Base-by-base conservation (phyloP, 1,140 invertebrate genomes). In the Ceratosolen solmsi region DNA sequence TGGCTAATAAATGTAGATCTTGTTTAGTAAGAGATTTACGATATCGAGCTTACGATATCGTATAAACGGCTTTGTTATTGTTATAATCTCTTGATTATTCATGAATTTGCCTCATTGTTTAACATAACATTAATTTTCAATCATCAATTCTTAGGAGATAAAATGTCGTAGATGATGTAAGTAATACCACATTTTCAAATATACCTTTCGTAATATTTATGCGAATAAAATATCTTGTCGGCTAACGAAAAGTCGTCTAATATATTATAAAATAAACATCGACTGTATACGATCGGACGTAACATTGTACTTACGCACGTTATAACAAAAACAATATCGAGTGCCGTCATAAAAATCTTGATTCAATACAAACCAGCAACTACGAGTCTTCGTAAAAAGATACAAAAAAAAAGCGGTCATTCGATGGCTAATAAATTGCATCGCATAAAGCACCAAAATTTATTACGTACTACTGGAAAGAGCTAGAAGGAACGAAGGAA, bases 351-450 rank as follows among this genome's bases (percentile, higher is more conserved):
- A 79, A 79, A 79, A 70, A 79, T 79, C 22, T 79, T n/a, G n/a
- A 79, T 56, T 17, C 30, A 17, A 68, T 38, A 46, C 27, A 63
- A 63, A 63, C 76, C 33, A 30, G 76, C 22, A 33, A 41, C 30
- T 78, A 54, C 15, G 3, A 71, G n/a, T 41, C 33, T 68, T 41
- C 27, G 20, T 9, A 13, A 20, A 56, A 30, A 73, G 17, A 20
- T 25, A 36, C 5, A 36, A 73, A 56, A 60, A 75, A 73, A 41
- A 75, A 65, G 15, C 22, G 33, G 30, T 73, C 54, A 58, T 46
- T 38, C 68, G 58, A 71, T 79, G 9, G 65, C 46, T 70, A 79
- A 79, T 79, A 79, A 79, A 79, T 79, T 41, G 65, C 68, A 65
- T n/a, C 27, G 49, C 63, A 54, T 78, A 78, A 78, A 78, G 63